These are phyloP conservation scores for Oegoconia quadripuncta DNA, from an alignment of 2,888 invertebrate genomes.

Conservation along the genomic window DNA sequence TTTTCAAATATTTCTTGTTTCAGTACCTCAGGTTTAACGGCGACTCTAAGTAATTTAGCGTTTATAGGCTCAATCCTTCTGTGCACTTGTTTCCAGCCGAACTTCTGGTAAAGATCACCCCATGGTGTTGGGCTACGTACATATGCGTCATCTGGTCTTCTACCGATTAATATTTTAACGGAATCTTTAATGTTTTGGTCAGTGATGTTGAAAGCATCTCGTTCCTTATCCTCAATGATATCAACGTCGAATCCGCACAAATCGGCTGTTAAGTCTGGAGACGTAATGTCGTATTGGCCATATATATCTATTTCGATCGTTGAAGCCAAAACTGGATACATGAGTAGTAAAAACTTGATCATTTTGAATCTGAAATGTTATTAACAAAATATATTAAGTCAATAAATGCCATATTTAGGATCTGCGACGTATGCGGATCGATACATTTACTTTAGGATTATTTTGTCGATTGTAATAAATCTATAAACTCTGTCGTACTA, in stretches of 20 bases:
- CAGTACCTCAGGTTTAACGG: neutral
- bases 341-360: too few relatives aligned
- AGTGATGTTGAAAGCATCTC: slow-evolving; percentile 26
- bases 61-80: slow-evolving; percentile 27
- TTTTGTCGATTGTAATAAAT: too few relatives aligned
- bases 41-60: slow-evolving; percentile 19
- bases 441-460: too few relatives aligned
- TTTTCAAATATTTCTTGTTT: slow-evolving; percentile 9
- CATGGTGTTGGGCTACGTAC: slow-evolving; percentile 33
- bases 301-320: slow-evolving; percentile 22
- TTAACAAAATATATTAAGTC: too few relatives aligned
- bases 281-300: slow-evolving; percentile 19
- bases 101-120: slow-evolving; percentile 31
- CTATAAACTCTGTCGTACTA: too few relatives aligned
- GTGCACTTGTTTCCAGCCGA: slow-evolving; percentile 29
- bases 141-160: slow-evolving; percentile 27
- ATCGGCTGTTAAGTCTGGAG: slow-evolving; percentile 18
- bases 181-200: slow-evolving; percentile 30
- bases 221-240: slow-evolving; percentile 30
- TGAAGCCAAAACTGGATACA: too few relatives aligned
- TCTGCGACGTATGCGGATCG: too few relatives aligned
- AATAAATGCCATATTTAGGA: too few relatives aligned
- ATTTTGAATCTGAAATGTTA: too few relatives aligned
- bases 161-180: slow-evolving; percentile 25
- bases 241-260: slow-evolving; percentile 9